phyloP scores from a whole-genome alignment of 2,797 vertebrate species.

The Mallotus villosus region DNA sequence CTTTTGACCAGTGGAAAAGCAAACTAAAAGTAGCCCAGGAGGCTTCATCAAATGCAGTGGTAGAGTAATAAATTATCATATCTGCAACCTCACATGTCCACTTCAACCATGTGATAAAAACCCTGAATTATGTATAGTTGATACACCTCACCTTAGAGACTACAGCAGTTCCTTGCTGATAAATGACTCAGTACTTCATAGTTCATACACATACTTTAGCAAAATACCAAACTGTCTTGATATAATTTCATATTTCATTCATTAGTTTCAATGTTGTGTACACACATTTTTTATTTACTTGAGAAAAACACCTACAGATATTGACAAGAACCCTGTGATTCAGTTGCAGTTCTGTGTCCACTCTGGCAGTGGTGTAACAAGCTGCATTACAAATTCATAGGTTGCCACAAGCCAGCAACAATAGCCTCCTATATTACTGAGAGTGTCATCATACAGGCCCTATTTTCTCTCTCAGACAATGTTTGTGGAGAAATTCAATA shows the following conservation, averaged over 20 bases:
- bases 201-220: no score
- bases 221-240: no score
- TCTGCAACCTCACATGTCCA: neutral
- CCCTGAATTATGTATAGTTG: neutral
- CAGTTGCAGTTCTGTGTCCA: no score
- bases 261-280: neutral
- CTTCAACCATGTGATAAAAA: constrained; percentile 4
- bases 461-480: no score
- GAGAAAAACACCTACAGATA: neutral
- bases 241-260: no score
- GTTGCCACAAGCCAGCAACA: no score
- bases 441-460: no score
- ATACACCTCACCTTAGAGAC: neutral
- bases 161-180: neutral
- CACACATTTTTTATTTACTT: neutral
- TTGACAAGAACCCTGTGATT: no score
- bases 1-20: neutral
- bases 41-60: neutral
- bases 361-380: no score
- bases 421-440: no score
- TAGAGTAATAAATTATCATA: neutral
- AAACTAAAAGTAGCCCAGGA: neutral
- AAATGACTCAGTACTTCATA: neutral
- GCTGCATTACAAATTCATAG: no score
- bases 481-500: no score